Evolutionary conservation across 30 jellyfish, hydroid and myxozoan species (phyloP).

Genomic region (Pelagia noctiluca): DNA sequence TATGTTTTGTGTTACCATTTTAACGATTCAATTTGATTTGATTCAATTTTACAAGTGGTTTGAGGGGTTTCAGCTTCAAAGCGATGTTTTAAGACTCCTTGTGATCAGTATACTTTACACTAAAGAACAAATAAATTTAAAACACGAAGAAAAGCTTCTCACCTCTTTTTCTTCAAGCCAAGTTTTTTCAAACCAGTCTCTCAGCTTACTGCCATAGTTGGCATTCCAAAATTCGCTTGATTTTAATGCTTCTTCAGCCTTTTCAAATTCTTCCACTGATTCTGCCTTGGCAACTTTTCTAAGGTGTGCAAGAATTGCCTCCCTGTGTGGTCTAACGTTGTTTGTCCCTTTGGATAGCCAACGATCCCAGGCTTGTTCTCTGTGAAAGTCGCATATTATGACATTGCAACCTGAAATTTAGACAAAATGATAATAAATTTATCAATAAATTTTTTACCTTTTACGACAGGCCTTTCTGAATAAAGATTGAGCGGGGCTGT

Average conservation of each 20-base stretch:
- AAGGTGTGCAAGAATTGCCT: not conserved
- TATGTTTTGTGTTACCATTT: too few species aligned
- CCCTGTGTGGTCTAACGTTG: constrained; percentile 1
- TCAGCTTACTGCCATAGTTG: constrained; percentile 9
- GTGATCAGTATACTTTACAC: too few species aligned
- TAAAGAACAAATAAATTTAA: too few species aligned
- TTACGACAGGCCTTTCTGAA: too few species aligned
- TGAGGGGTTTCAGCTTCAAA: too few species aligned
- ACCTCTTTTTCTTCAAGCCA: constrained; percentile 42
- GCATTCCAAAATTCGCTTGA: constrained; percentile 5
- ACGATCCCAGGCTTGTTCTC: constrained; percentile 30
- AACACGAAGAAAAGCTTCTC: not conserved
- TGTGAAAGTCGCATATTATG: constrained; percentile 21
- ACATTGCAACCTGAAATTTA: constrained; percentile 19
- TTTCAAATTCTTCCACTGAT: constrained; percentile 10
- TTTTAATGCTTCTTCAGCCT: constrained; percentile 13
- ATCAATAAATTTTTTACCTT: too few species aligned
- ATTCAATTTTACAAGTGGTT: too few species aligned
- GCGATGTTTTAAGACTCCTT: too few species aligned
- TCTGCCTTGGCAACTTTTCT: constrained; percentile 31
- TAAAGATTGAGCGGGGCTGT: not conserved
- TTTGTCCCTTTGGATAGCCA: constrained; percentile 28
- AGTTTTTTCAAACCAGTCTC: constrained; percentile 21
- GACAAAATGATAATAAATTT: not conserved
- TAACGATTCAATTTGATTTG: too few species aligned